Evolutionary conservation across 2,888 invertebrate genomes (phyloP).

Genomic region (Leptothorax acervorum): DNA sequence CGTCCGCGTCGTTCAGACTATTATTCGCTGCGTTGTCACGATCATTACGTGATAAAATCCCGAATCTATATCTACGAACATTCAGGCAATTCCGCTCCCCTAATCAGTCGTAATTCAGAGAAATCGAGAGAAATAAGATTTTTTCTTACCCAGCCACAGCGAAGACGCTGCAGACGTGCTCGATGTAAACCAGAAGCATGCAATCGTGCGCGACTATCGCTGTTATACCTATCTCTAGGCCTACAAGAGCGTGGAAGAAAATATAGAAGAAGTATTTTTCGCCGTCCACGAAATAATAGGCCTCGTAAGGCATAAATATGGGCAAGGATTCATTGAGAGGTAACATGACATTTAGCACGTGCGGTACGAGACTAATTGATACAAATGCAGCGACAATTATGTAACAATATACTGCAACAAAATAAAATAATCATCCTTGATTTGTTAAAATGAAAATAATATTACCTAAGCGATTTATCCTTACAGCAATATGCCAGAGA

Average conservation of each 20-base stretch:
- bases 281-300: constrained; percentile 29
- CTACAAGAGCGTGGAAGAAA: neutral
- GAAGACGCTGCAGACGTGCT: constrained; percentile 23
- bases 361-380: neutral
- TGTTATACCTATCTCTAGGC: neutral
- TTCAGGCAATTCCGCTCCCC: neutral
- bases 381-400: neutral
- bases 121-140: neutral
- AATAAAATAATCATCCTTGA: neutral
- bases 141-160: constrained; percentile 11
- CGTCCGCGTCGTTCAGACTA: too few species aligned
- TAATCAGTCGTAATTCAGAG: neutral
- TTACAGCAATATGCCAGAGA: neutral
- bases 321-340: constrained; percentile 41
- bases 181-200: neutral
- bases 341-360: neutral
- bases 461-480: neutral
- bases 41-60: neutral
- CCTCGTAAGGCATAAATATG: neutral
- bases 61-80: constrained; percentile 17
- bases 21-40: neutral
- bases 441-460: neutral
- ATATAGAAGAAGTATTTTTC: constrained; percentile 32
- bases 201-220: neutral
- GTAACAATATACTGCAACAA: constrained; percentile 8